These are phyloP conservation scores for Oncorhynchus clarkii DNA, from an alignment of 2,113 vertebrate genomes.

Conservation along the genomic window DNA sequence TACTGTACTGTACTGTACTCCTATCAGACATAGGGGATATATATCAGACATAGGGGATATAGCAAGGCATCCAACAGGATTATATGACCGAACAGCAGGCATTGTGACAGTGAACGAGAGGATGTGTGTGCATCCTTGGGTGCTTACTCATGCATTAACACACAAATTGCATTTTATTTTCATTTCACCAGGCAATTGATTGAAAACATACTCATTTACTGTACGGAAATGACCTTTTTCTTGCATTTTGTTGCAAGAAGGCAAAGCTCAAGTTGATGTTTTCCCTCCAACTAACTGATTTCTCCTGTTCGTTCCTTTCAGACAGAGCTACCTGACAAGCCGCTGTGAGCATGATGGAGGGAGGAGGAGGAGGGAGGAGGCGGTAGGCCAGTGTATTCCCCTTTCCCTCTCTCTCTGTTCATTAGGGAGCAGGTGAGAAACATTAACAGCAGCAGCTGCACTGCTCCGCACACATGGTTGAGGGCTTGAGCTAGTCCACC, in stretches of 20 bases:
- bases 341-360: conserved; percentile 24
- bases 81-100: conserved; percentile 31
- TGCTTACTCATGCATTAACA: neutral
- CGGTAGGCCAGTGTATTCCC: conserved; percentile 5
- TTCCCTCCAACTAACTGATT: conserved; percentile 25
- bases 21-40: conserved; percentile 6
- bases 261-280: conserved; percentile 25
- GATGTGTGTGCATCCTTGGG: neutral
- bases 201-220: neutral
- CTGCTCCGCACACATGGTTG: conserved; percentile 50
- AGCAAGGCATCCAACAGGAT: neutral
- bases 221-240: neutral
- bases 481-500: conserved; percentile 37
- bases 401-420: too few species aligned
- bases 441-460: conserved; percentile 54
- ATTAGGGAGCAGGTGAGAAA: conserved; percentile 55
- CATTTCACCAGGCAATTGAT: too few species aligned
- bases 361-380: neutral
- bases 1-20: neutral
- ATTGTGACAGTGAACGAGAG: conserved; percentile 23
- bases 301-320: conserved; percentile 27
- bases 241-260: conserved; percentile 11
- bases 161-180: neutral
- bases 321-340: conserved; percentile 43
- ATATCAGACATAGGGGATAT: conserved; percentile 6